Conservation (phyloP, 1,140 invertebrate species). For the Polyergus mexicanus region DNA sequence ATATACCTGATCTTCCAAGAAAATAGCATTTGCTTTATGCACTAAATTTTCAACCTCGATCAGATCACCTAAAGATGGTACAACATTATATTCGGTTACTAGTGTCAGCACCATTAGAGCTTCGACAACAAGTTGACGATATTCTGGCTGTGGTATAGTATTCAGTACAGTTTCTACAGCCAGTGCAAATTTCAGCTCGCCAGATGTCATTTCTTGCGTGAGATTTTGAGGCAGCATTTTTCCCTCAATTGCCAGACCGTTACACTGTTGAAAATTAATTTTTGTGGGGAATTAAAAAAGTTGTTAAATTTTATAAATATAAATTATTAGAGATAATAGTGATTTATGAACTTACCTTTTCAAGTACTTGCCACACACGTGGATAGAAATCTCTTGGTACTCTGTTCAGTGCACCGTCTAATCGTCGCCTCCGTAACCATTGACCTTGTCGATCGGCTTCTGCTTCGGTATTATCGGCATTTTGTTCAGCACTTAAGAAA, state of each 20-base stretch:
- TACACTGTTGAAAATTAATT: slow-evolving; percentile 89
- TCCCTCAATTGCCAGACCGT: slow-evolving; percentile 96
- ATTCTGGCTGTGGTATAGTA: slow-evolving; percentile 98
- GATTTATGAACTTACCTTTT: slow-evolving; percentile 89
- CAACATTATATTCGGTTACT: slow-evolving; percentile 95
- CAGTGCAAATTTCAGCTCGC: slow-evolving; percentile 99
- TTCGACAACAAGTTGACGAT: slow-evolving; percentile 98
- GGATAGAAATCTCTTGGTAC: slow-evolving; percentile 99
- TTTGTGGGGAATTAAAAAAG: slow-evolving; percentile 20
- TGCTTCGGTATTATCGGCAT: slow-evolving; percentile 88
- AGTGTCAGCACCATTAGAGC: slow-evolving; percentile 98
- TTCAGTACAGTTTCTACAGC: slow-evolving; percentile 99
- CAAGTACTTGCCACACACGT: slow-evolving; percentile 96
- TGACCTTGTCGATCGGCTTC: slow-evolving; percentile 97
- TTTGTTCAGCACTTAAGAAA: slow-evolving; percentile 87
- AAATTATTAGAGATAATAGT: slow-evolving; percentile 23
- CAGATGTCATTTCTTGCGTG: slow-evolving; percentile 99
- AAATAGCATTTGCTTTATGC: slow-evolving; percentile 97
- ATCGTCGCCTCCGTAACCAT: slow-evolving; percentile 96
- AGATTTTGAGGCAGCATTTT: slow-evolving; percentile 95
- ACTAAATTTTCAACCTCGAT: slow-evolving; percentile 97
- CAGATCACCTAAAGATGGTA: slow-evolving; percentile 91
- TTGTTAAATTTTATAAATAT: slow-evolving; percentile 1
- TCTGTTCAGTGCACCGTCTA: slow-evolving; percentile 98
- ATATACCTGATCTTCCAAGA: slow-evolving; percentile 97